These are phyloP conservation scores for Galerucella calmariensis DNA, from an alignment of 2,888 invertebrate genomes.

Conservation along the genomic window DNA sequence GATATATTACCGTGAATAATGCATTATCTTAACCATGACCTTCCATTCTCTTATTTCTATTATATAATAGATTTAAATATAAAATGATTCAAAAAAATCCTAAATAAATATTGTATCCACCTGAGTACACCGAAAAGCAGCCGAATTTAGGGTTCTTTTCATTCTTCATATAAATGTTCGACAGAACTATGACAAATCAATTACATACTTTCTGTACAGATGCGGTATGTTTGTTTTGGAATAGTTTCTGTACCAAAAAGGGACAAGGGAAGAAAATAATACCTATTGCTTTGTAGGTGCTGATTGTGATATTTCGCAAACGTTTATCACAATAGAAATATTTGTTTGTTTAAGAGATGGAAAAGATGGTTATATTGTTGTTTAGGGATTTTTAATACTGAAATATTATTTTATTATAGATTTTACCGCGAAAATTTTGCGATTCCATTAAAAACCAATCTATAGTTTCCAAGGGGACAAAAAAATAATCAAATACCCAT, in stretches of 20 bases:
- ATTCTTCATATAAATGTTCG: slow-evolving; percentile 37
- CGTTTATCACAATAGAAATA: slow-evolving; percentile 8
- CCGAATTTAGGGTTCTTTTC: slow-evolving; percentile 32
- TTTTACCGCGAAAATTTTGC: not conserved
- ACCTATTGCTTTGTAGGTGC: not conserved
- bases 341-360: not conserved
- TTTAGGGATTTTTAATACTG: not conserved
- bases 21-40: not conserved
- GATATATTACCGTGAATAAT: too few species aligned
- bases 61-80: not conserved
- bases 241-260: slow-evolving; percentile 27
- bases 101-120: slow-evolving; percentile 38
- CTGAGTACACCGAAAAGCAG: slow-evolving; percentile 42
- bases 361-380: not conserved
- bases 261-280: slow-evolving; percentile 3
- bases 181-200: slow-evolving; percentile 55
- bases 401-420: not conserved
- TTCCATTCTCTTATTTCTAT: not conserved
- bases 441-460: not conserved
- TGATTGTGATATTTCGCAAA: slow-evolving; percentile 1
- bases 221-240: slow-evolving; percentile 51
- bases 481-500: not conserved
- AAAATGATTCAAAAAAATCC: slow-evolving; percentile 31
- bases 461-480: too few species aligned
- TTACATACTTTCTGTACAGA: slow-evolving; percentile 51